phyloP scores from a whole-genome alignment of 2,113 vertebrate genomes.

The Geococcyx californianus region DNA sequence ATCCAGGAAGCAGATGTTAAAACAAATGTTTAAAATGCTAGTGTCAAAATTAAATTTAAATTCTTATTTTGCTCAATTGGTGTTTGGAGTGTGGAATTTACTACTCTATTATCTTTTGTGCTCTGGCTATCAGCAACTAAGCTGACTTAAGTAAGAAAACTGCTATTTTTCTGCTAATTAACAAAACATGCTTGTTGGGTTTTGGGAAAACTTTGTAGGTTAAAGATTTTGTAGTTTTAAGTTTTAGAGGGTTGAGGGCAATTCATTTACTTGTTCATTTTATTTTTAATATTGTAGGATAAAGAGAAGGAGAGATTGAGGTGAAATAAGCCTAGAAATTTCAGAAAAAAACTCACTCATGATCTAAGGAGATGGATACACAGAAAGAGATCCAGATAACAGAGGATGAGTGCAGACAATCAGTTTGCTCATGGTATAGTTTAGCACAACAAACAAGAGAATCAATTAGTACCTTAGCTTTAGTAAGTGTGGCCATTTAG shows the following conservation, averaged over 20 bases:
- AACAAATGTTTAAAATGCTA: not conserved
- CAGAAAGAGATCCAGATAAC: not conserved
- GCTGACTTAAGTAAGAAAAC: not conserved
- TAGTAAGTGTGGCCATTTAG: not conserved
- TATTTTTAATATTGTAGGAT: not conserved
- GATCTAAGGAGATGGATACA: not conserved
- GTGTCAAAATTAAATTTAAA: not conserved
- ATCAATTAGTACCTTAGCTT: not conserved
- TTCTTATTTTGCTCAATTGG: not conserved
- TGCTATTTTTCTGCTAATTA: not conserved
- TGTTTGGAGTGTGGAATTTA: not conserved
- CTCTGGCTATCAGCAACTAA: not conserved
- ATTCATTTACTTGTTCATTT: not conserved
- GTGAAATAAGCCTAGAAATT: not conserved
- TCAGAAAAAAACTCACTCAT: not conserved
- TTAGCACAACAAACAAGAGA: not conserved
- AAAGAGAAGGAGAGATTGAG: not conserved
- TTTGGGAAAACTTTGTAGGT: not conserved
- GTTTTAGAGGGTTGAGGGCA: too few species aligned
- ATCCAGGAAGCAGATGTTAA: not conserved
- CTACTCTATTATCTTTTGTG: not conserved
- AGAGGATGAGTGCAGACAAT: not conserved
- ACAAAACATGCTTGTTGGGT: not conserved
- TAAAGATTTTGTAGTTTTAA: not conserved
- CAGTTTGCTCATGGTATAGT: not conserved